These are phyloP conservation scores for Strigamia crassipes DNA, from an alignment of 2,888 invertebrate species.

Conservation along the genomic window DNA sequence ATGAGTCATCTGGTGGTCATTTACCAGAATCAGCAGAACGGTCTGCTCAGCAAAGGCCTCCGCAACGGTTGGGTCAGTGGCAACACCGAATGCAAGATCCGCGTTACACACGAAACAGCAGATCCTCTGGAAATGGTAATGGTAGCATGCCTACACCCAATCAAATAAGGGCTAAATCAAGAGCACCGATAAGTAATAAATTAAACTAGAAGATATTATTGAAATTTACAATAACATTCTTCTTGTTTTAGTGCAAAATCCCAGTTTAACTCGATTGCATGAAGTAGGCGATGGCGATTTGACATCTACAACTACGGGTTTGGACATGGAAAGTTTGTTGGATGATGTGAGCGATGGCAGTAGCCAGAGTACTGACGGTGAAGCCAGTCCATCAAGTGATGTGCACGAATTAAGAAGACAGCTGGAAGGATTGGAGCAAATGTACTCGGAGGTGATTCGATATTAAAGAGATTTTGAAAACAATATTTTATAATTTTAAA, in stretches of 20 bases:
- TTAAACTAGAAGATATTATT: neutral
- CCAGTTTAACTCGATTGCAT: slow-evolving; percentile 43
- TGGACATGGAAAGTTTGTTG: slow-evolving; percentile 68
- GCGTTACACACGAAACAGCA: neutral
- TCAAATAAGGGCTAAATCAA: neutral
- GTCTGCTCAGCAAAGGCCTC: neutral
- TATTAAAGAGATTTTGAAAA: neutral
- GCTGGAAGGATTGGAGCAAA: slow-evolving; percentile 79
- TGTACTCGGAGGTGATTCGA: slow-evolving; percentile 78
- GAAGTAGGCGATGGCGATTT: slow-evolving; percentile 69
- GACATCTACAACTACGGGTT: slow-evolving; percentile 75
- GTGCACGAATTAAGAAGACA: slow-evolving; percentile 79
- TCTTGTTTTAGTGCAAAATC: neutral
- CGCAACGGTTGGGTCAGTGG: neutral
- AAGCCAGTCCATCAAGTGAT: slow-evolving; percentile 64
- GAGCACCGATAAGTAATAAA: neutral
- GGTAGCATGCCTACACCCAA: neutral
- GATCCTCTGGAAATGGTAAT: neutral
- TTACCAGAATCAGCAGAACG: neutral
- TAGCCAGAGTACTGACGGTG: slow-evolving; percentile 52
- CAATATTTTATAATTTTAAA: neutral
- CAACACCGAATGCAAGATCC: neutral
- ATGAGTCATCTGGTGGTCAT: neutral
- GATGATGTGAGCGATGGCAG: slow-evolving; percentile 62
- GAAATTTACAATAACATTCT: neutral